phyloP scores from a whole-genome alignment of 2,797 vertebrate genomes.

The Champsocephalus esox region DNA sequence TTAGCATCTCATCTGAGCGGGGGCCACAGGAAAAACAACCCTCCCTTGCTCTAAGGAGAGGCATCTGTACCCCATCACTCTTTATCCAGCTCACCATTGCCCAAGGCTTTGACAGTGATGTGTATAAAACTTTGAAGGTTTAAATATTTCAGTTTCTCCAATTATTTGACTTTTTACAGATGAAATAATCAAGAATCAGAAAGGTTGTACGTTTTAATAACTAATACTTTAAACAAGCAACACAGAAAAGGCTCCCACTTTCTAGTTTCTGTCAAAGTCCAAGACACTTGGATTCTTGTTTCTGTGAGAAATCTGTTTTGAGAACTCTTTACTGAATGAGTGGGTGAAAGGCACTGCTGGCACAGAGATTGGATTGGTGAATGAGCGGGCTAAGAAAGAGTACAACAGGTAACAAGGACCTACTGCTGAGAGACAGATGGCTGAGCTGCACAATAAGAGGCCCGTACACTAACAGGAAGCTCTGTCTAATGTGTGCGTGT shows the following conservation, averaged over 20 bases:
- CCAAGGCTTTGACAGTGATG: slow-evolving; percentile 33
- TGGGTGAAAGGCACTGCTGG: slow-evolving; percentile 70
- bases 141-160: slow-evolving; percentile 12
- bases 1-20: slow-evolving; percentile 68
- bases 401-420: slow-evolving; percentile 84
- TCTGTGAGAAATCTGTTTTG: slow-evolving; percentile 60
- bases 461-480: slow-evolving; percentile 62
- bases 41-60: slow-evolving; percentile 56
- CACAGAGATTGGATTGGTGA: slow-evolving; percentile 63
- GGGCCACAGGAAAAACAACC: slow-evolving; percentile 40
- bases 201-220: slow-evolving; percentile 40
- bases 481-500: slow-evolving; percentile 34
- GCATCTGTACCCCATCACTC: slow-evolving; percentile 67
- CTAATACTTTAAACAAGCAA: slow-evolving; percentile 43
- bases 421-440: slow-evolving; percentile 83
- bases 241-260: slow-evolving; percentile 29
- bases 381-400: slow-evolving; percentile 76
- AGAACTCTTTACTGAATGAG: slow-evolving; percentile 50
- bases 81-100: slow-evolving; percentile 52
- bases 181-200: slow-evolving; percentile 37
- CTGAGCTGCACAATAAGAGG: slow-evolving; percentile 76
- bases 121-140: slow-evolving; percentile 32
- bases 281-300: slow-evolving; percentile 55
- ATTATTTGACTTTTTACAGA: slow-evolving; percentile 16
- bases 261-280: slow-evolving; percentile 28